Evolutionary conservation across 2,113 vertebrate genomes (phyloP), one percentile per base, ranked within the genome.

Genomic region (Ctenomys sociabilis): DNA sequence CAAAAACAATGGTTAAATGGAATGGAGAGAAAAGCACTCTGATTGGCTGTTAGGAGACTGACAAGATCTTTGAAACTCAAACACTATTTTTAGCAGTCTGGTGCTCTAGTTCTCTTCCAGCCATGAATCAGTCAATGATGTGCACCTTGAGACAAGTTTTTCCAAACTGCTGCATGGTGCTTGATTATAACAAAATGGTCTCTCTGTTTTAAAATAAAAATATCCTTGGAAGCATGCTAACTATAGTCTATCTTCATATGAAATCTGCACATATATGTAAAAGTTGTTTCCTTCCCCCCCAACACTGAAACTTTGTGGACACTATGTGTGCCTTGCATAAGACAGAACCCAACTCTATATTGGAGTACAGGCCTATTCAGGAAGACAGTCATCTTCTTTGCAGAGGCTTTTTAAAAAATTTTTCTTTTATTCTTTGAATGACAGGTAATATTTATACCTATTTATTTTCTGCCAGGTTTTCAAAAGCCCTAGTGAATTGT

Each of bases 151-250:
- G 5, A 93, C 45, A 88, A 80, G 37, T 32, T 95, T 96, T 88
- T 93, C 57, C 37, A 35, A 94, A 82, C 30, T 30, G 85, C 17
- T 87, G 81, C 94, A 92, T 85, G 57, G 14, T 64, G 12, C 84
- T 92, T 92, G 61, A 94, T 96, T 95, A 93, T 96, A 97, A 78
- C 11, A 95, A 97, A 97, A 94, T 7, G 0, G 16, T 96, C 30
- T 95, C n/a, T 91, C 22, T 91, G n/a, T 90, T 95, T 88, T 45
- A 52, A 28, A 92, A 49, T 49, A 68, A 87, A 52, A 63, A 54
- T 78, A 83, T 85, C 16, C 90, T 75, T 49, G 4, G 90, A 97
- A 72, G 91, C 86, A 93, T 5, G 28, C 40, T 75, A 37, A 70
- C 40, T 88, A 0, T 22, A 77, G 24, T 52, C 10, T 83, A 83